Evolutionary conservation across 2,888 invertebrate species (phyloP).

Genomic region (Trichacis sp.): DNA sequence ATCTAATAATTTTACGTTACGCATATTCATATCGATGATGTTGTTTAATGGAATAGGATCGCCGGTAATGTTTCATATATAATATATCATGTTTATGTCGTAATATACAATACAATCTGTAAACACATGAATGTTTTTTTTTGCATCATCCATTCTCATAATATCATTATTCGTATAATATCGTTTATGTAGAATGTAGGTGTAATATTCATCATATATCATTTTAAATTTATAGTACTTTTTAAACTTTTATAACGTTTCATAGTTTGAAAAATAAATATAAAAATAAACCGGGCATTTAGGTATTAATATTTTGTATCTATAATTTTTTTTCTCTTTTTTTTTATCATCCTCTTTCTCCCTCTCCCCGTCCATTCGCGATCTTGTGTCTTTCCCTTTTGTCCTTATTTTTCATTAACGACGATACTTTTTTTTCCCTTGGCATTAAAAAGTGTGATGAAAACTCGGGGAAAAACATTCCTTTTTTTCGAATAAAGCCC

Average conservation of each 20-base stretch:
- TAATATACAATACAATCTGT: conserved; percentile 42
- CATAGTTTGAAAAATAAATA: conserved; percentile 69
- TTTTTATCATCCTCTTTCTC: conserved; percentile 36
- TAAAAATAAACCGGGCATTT: conserved; percentile 70
- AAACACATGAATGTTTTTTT: conserved; percentile 35
- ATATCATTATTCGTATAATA: conserved; percentile 44
- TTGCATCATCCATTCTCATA: conserved; percentile 33
- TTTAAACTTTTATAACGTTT: conserved; percentile 69
- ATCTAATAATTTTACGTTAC: conserved; percentile 42
- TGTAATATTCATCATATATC: conserved; percentile 55
- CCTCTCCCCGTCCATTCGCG: conserved; percentile 31
- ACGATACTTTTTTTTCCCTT: conserved; percentile 38
- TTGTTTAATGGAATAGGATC: conserved; percentile 41
- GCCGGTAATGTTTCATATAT: conserved; percentile 41
- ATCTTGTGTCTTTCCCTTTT: conserved; percentile 22
- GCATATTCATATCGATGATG: conserved; percentile 37
- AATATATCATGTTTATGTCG: conserved; percentile 37
- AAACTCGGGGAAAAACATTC: conserved; percentile 35
- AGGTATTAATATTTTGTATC: conserved; percentile 70
- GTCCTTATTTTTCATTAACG: conserved; percentile 27
- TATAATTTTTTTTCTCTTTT: conserved; percentile 57
- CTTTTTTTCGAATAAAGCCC: conserved; percentile 36
- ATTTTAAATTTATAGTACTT: conserved; percentile 66
- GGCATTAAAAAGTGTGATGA: conserved; percentile 40
- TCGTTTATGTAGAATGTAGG: conserved; percentile 41